These are phyloP conservation scores for Phoenicopterus ruber DNA, from an alignment of 2,113 vertebrate species.

Conservation along the genomic window DNA sequence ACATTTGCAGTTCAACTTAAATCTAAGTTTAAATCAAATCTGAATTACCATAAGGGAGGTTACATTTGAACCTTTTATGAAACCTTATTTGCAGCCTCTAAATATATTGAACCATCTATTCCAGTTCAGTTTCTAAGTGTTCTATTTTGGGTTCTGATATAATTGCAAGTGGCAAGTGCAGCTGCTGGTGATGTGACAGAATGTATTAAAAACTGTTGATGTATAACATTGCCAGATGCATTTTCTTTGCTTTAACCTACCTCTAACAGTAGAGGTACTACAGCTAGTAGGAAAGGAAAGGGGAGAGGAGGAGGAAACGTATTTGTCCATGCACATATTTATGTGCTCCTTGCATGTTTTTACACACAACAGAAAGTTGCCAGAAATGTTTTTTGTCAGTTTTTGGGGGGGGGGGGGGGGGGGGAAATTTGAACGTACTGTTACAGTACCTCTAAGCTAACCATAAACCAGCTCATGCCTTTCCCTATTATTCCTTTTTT, in stretches of 20 bases:
- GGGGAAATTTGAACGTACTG: accelerated
- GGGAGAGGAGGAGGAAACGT: not conserved
- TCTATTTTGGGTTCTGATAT: slow-evolving; percentile 25
- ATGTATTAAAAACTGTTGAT: not conserved
- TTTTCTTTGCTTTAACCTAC: slow-evolving; percentile 4
- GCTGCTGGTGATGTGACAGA: slow-evolving; percentile 18
- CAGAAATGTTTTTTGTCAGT: not conserved
- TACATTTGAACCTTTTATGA: not conserved
- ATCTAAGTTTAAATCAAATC: slow-evolving; percentile 22
- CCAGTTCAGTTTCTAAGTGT: not conserved
- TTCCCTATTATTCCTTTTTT: not conserved
- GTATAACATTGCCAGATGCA: not conserved
- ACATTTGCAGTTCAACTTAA: slow-evolving; percentile 7
- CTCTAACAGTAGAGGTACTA: not conserved
- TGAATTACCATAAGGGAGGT: not conserved
- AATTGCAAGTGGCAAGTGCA: slow-evolving; percentile 13
- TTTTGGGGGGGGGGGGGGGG: no score
- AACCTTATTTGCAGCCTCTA: not conserved
- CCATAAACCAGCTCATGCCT: not conserved
- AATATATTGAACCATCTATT: not conserved
- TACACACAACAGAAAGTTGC: not conserved
- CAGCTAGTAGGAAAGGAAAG: not conserved
- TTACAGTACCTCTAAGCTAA: not conserved
- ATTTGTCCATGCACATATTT: not conserved
- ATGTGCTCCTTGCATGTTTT: not conserved